Percentiles rank a stretch among this genome's conserved stretches.
Evolutionary conservation across 2,797 vertebrate species (phyloP).

Genomic region (Tokudaia muenninki): DNA sequence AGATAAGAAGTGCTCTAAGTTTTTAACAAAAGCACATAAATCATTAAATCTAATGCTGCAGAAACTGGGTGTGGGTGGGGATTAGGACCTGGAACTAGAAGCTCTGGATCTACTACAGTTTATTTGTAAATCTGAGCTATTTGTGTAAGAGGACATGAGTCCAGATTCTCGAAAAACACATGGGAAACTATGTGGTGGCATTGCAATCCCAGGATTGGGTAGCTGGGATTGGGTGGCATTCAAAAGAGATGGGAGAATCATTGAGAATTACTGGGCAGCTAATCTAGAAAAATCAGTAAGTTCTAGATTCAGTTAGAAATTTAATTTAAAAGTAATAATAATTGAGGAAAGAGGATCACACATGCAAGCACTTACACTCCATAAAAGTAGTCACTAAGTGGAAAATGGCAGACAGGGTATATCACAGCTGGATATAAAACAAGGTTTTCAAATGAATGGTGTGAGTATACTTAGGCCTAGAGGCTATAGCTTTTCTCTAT

Average conservation of each 20-base stretch:
- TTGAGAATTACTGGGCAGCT: not conserved
- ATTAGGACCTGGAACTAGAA: not conserved
- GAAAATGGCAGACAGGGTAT: not conserved
- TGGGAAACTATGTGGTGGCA: not conserved
- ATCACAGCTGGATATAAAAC: slow-evolving; percentile 12
- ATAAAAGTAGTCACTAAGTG: not conserved
- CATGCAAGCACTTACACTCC: not conserved
- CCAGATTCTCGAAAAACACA: not conserved
- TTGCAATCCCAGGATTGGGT: not conserved
- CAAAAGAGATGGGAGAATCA: not conserved
- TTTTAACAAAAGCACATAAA: not conserved
- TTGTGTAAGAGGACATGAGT: not conserved
- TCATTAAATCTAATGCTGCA: not conserved
- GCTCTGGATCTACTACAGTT: not conserved
- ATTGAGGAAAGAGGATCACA: not conserved
- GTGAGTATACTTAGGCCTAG: not conserved
- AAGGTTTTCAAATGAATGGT: not conserved
- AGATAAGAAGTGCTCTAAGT: slow-evolving; percentile 23
- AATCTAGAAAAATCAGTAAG: not conserved
- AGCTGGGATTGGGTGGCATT: not conserved
- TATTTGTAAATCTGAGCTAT: not conserved
- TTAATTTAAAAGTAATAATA: not conserved
- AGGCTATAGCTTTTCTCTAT: not conserved
- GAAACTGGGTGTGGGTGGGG: too few relatives aligned
- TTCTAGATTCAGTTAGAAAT: not conserved